Percentiles rank a stretch among this genome's conserved stretches.
Evolutionary conservation across 2,888 invertebrate genomes (phyloP).

Genomic region (Agonum fuliginosum): DNA sequence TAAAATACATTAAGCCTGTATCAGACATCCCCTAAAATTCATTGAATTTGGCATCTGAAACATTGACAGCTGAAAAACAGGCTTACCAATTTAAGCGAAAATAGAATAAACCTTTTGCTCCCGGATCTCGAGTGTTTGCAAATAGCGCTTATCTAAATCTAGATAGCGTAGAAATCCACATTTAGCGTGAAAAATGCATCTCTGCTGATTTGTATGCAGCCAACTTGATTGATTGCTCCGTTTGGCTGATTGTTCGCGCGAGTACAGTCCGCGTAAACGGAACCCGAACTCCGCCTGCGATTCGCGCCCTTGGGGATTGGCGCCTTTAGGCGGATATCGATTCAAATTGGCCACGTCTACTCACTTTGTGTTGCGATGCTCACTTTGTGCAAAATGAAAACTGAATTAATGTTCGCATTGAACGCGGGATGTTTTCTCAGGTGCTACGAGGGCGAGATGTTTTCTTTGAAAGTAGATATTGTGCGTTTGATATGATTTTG

Average conservation of each 20-base stretch:
- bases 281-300: not conserved
- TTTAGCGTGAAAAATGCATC: constrained; percentile 47
- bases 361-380: constrained; percentile 9
- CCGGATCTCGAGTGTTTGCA: too few species aligned
- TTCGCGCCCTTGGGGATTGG: not conserved
- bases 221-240: constrained; percentile 52
- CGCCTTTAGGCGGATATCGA: not conserved
- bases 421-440: constrained; percentile 19
- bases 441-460: constrained; percentile 8
- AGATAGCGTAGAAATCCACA: constrained; percentile 38
- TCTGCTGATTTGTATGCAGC: constrained; percentile 54
- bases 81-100: too few species aligned
- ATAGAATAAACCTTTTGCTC: too few species aligned
- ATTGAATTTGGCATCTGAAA: too few species aligned
- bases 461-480: constrained; percentile 27
- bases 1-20: too few species aligned
- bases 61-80: too few species aligned
- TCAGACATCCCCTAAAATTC: too few species aligned
- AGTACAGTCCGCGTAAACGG: constrained; percentile 18
- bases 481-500: constrained; percentile 4
- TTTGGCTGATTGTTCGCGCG: constrained; percentile 51
- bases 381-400: constrained; percentile 32
- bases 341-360: not conserved
- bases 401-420: constrained; percentile 32
- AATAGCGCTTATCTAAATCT: constrained; percentile 30